These are phyloP conservation scores for Micropterix aruncella DNA, from an alignment of 2,888 invertebrate genomes.

Conservation along the genomic window DNA sequence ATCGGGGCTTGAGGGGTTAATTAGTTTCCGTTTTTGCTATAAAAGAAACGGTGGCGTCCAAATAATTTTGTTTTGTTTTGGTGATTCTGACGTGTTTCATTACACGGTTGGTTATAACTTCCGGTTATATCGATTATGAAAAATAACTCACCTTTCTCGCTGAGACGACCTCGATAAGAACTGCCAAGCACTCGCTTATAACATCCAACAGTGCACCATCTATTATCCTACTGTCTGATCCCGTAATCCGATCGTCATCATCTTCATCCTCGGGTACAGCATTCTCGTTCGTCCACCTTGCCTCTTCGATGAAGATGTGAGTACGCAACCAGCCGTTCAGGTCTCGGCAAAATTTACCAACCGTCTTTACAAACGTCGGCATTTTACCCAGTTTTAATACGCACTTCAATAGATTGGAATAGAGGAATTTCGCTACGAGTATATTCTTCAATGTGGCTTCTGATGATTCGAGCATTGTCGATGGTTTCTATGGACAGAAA, in stretches of 20 bases:
- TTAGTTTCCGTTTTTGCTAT: no score
- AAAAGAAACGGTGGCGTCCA: no score
- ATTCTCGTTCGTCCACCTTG: neutral
- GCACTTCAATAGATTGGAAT: neutral
- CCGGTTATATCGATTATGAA: no score
- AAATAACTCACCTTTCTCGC: slow-evolving; percentile 36
- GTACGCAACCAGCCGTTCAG: neutral
- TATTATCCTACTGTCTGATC: no score
- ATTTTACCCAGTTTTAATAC: neutral
- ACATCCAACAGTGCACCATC: slow-evolving; percentile 20
- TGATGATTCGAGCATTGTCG: neutral
- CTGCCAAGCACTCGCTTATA: slow-evolving; percentile 23
- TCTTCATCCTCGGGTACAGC: no score
- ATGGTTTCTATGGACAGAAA: neutral
- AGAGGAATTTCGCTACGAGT: neutral
- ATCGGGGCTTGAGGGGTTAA: no score
- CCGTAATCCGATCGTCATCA: no score
- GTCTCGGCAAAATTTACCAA: neutral
- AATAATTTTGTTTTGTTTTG: no score
- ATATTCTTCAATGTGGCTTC: neutral
- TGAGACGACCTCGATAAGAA: slow-evolving; percentile 26
- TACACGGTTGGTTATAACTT: no score
- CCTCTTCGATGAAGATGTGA: neutral
- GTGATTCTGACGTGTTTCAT: no score
- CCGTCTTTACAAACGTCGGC: neutral